These are phyloP conservation scores for Phymastichus coffea DNA, from an alignment of 1,140 invertebrate species.

Conservation along the genomic window DNA sequence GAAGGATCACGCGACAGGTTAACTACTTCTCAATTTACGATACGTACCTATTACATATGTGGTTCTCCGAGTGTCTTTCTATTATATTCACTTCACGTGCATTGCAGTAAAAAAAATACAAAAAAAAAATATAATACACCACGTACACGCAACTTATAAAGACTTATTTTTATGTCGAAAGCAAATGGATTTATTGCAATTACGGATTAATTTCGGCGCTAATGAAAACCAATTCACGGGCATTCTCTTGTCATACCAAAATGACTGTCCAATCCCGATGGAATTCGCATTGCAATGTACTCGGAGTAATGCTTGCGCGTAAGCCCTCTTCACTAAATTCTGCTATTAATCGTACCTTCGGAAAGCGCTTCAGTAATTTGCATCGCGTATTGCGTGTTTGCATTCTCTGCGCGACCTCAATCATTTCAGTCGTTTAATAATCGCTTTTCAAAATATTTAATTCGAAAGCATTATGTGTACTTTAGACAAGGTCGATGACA, in stretches of 20 bases:
- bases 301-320: background rate
- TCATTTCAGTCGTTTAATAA: too few species aligned
- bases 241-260: background rate
- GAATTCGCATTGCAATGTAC: constrained; percentile 1
- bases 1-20: background rate
- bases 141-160: background rate
- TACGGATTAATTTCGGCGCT: background rate
- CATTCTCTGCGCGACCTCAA: too few species aligned
- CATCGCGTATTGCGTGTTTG: too few species aligned
- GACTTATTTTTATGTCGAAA: background rate
- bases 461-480: too few species aligned
- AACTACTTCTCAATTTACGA: background rate
- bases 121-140: background rate
- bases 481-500: too few species aligned
- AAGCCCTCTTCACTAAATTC: background rate
- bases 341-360: background rate
- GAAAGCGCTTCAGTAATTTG: background rate
- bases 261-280: background rate
- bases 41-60: background rate
- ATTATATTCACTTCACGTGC: too few species aligned
- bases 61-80: too few species aligned
- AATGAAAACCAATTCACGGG: background rate
- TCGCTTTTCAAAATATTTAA: too few species aligned
- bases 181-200: too few species aligned
- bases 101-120: background rate